Evolutionary conservation across 2,888 invertebrate species (phyloP).

Genomic region (Ashinkailepas kermadecensis): DNA sequence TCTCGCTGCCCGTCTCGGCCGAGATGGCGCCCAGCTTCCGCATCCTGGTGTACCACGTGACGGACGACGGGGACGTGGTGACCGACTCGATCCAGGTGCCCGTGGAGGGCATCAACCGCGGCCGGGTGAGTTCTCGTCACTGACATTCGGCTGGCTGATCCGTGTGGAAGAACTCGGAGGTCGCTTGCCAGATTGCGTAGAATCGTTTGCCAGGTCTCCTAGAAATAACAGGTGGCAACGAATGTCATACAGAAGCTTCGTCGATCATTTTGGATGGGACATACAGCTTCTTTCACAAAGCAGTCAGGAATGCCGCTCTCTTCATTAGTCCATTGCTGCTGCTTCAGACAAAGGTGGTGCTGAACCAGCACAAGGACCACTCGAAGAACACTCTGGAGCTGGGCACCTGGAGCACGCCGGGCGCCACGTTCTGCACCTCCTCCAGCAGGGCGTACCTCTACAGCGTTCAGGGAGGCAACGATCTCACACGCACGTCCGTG

Average conservation of each 20-base stretch:
- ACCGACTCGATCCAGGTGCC: constrained; percentile 32
- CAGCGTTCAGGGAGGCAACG: constrained; percentile 38
- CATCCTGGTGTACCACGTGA: constrained; percentile 47
- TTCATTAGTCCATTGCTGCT: no score
- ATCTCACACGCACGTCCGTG: constrained; percentile 41
- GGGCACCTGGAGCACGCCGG: constrained; percentile 46
- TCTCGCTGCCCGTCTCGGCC: constrained; percentile 47
- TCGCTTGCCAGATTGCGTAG: no score
- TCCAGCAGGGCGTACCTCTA: constrained; percentile 38
- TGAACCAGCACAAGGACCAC: constrained; percentile 51
- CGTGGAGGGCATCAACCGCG: constrained; percentile 42
- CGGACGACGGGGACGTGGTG: constrained; percentile 35
- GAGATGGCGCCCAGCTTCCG: constrained; percentile 52
- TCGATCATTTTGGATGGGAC: no score
- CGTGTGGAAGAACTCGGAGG: no score
- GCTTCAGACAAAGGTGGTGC: constrained; percentile 42
- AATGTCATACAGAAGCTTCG: no score
- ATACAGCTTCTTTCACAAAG: no score
- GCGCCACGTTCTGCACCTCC: constrained; percentile 48
- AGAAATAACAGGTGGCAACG: no score
- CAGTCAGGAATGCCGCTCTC: no score
- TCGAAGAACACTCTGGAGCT: constrained; percentile 49
- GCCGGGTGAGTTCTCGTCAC: constrained; percentile 40
- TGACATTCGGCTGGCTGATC: no score
- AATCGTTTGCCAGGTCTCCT: no score